These are phyloP conservation scores for Arnoldichthys spilopterus DNA, from an alignment of 2,797 vertebrate genomes.

Conservation along the genomic window DNA sequence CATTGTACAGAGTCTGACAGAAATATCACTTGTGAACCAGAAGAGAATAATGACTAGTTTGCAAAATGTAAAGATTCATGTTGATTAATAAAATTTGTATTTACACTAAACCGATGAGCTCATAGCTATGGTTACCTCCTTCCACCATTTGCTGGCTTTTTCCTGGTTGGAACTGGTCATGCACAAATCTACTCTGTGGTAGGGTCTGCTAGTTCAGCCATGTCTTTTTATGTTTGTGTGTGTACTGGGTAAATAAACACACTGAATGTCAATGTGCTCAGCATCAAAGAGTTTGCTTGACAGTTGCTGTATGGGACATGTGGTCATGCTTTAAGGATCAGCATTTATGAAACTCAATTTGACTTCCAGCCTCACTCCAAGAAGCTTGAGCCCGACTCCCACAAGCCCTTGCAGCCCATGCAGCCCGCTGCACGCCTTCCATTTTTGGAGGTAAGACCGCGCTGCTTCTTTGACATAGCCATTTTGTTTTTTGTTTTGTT, in stretches of 20 bases:
- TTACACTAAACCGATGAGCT: not conserved
- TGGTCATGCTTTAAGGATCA: constrained; percentile 56
- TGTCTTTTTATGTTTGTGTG: constrained; percentile 4
- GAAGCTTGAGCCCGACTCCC: constrained; percentile 99
- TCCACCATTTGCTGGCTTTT: constrained; percentile 16
- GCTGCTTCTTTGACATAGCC: constrained; percentile 70
- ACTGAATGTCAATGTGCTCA: constrained; percentile 17
- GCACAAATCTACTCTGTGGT: constrained; percentile 65
- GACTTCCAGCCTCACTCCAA: constrained; percentile 99
- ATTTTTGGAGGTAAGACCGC: constrained; percentile 99
- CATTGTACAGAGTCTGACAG: no score
- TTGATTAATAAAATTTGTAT: no score
- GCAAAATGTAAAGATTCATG: no score
- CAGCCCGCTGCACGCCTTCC: constrained; percentile 98
- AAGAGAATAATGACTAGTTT: no score
- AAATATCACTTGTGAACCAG: no score
- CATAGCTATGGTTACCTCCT: not conserved
- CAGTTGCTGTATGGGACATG: constrained; percentile 50
- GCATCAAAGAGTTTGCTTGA: constrained; percentile 37
- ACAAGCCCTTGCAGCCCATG: constrained; percentile 99
- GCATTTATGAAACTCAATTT: constrained; percentile 83
- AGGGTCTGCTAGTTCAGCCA: constrained; percentile 36
- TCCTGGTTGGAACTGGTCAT: constrained; percentile 30
- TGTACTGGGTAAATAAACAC: not conserved
- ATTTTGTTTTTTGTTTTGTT: constrained; percentile 23